phyloP scores from a whole-genome alignment of 2,888 invertebrate genomes.

The Diarsia dahlii region DNA sequence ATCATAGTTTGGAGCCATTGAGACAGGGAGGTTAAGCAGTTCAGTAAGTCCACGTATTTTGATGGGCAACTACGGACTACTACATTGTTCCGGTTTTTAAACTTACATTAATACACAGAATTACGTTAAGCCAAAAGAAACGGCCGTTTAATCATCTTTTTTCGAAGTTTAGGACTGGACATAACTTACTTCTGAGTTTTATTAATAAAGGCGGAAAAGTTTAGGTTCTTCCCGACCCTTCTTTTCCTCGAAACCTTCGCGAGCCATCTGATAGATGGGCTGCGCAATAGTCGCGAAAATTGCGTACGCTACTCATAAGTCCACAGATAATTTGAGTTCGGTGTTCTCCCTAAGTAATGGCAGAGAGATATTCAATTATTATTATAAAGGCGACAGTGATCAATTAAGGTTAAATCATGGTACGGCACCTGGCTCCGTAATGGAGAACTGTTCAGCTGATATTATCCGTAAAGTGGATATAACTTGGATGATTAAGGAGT shows the following conservation, averaged over 20 bases:
- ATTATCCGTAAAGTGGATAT: constrained; percentile 37
- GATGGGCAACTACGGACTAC: too few relatives aligned
- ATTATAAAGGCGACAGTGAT: constrained; percentile 26
- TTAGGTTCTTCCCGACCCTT: neutral
- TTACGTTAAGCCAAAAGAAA: constrained; percentile 12
- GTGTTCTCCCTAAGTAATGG: constrained; percentile 4
- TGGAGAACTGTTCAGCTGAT: constrained; percentile 39
- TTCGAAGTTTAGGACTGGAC: constrained; percentile 14
- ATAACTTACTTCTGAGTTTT: neutral
- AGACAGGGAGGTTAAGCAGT: too few relatives aligned
- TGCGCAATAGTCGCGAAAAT: neutral
- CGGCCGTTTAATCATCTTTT: neutral
- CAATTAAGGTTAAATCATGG: constrained; percentile 27
- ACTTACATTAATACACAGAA: constrained; percentile 12
- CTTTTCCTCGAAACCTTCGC: constrained; percentile 23
- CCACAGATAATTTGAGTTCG: constrained; percentile 19
- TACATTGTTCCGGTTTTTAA: neutral
- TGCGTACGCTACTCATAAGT: constrained; percentile 2
- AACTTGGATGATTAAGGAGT: constrained; percentile 52
- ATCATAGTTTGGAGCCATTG: too few relatives aligned
- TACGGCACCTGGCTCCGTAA: constrained; percentile 24
- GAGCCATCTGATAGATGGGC: constrained; percentile 11
- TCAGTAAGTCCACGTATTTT: too few relatives aligned
- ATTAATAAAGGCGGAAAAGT: constrained; percentile 12
- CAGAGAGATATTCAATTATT: constrained; percentile 36